Evolutionary conservation across 2,797 vertebrate species (phyloP).

Genomic region (Malacoraja senta): DNA sequence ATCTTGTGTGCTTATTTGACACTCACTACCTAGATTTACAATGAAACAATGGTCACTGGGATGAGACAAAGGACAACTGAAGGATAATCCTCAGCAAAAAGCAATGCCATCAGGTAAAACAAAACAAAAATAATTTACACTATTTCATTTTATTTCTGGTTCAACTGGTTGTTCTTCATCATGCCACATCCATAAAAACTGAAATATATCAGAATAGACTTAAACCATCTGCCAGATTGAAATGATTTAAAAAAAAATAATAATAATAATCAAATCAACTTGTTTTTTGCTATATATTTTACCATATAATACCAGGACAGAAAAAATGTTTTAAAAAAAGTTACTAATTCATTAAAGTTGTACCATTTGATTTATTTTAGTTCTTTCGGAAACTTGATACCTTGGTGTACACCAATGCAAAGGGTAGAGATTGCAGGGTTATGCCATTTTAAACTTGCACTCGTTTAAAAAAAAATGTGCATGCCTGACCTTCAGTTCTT

Average conservation of each 20-base stretch:
- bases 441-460: slow-evolving; percentile 3
- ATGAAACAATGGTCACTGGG: neutral
- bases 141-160: neutral
- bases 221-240: neutral
- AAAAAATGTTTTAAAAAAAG: neutral
- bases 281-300: neutral
- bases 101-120: neutral
- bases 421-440: neutral
- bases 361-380: neutral
- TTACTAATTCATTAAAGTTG: neutral
- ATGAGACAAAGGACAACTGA: neutral
- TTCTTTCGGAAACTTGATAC: neutral
- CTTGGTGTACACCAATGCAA: neutral
- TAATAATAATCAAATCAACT: slow-evolving; percentile 17
- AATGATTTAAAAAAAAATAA: neutral
- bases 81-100: neutral
- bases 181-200: neutral
- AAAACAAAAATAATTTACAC: neutral
- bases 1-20: neutral
- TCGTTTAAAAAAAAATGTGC: neutral
- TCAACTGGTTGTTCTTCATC: slow-evolving; percentile 15
- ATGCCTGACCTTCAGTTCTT: slow-evolving; percentile 29
- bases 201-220: neutral
- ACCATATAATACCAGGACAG: neutral
- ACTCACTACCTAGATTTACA: neutral